Evolutionary conservation across 2,797 vertebrate genomes (phyloP).

Genomic region (Rhincodon typus): DNA sequence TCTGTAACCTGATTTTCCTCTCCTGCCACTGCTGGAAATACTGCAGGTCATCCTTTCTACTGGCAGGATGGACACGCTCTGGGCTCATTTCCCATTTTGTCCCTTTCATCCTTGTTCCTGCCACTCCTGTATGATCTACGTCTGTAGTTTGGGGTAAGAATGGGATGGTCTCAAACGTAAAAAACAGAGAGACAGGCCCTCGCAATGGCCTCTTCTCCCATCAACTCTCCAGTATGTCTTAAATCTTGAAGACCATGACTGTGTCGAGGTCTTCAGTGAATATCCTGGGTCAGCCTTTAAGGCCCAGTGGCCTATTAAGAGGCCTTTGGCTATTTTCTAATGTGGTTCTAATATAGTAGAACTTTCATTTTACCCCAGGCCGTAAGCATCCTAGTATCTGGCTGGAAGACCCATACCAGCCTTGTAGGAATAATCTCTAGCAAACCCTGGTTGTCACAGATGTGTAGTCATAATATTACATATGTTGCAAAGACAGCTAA

Average conservation of each 20-base stretch:
- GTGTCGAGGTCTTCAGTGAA: not conserved
- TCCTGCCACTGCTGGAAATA: not conserved
- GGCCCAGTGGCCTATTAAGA: not conserved
- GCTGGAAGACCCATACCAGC: not conserved
- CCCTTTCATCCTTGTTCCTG: not conserved
- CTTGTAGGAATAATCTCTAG: not conserved
- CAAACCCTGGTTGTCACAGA: too few relatives aligned
- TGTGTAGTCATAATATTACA: too few relatives aligned
- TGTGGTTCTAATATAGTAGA: not conserved
- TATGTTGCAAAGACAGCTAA: too few relatives aligned
- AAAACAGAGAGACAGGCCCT: not conserved
- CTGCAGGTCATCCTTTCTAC: not conserved
- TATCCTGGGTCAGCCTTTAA: not conserved
- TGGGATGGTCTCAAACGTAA: not conserved
- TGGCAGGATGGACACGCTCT: not conserved
- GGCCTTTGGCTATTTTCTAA: not conserved
- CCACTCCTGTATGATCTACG: not conserved
- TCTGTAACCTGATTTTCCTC: not conserved
- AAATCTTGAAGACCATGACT: not conserved
- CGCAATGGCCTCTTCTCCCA: not conserved
- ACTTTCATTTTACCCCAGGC: not conserved
- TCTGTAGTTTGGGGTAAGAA: not conserved
- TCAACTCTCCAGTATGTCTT: not conserved
- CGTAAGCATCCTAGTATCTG: not conserved
- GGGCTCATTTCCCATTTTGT: not conserved